These are phyloP conservation scores for Eidolon helvum DNA, from an alignment of 2,113 vertebrate genomes.

Conservation along the genomic window DNA sequence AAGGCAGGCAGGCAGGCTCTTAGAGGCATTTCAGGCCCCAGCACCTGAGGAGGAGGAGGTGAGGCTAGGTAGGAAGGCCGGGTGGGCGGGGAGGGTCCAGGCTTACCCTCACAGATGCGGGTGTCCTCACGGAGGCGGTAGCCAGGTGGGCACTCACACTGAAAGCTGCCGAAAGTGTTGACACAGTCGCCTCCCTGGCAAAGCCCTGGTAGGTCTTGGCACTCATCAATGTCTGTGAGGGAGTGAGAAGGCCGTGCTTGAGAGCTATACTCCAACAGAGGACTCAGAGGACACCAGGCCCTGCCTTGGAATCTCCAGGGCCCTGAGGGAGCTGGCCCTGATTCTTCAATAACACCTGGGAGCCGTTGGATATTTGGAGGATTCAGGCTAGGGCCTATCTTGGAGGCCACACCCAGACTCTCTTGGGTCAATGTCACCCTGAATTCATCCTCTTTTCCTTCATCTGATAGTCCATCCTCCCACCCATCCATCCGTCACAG, in stretches of 20 bases:
- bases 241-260: neutral
- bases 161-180: slow-evolving; percentile 97
- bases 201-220: slow-evolving; percentile 93
- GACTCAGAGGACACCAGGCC: neutral
- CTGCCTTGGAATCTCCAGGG: neutral
- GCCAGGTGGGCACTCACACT: slow-evolving; percentile 92
- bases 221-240: slow-evolving; percentile 92
- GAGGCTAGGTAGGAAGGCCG: neutral
- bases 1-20: neutral
- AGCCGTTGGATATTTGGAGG: neutral
- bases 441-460: neutral
- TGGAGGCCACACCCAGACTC: neutral
- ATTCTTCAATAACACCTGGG: neutral
- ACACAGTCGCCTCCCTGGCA: slow-evolving; percentile 94
- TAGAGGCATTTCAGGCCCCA: neutral
- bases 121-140: slow-evolving; percentile 93
- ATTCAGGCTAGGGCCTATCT: neutral
- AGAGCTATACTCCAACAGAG: neutral
- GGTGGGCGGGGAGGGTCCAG: neutral
- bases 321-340: neutral
- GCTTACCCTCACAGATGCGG: slow-evolving; percentile 92
- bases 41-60: accelerated
- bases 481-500: neutral
- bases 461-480: neutral
- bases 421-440: neutral